These are phyloP conservation scores for Liposcelis brunnea DNA, from an alignment of 2,888 invertebrate species.

Conservation along the genomic window DNA sequence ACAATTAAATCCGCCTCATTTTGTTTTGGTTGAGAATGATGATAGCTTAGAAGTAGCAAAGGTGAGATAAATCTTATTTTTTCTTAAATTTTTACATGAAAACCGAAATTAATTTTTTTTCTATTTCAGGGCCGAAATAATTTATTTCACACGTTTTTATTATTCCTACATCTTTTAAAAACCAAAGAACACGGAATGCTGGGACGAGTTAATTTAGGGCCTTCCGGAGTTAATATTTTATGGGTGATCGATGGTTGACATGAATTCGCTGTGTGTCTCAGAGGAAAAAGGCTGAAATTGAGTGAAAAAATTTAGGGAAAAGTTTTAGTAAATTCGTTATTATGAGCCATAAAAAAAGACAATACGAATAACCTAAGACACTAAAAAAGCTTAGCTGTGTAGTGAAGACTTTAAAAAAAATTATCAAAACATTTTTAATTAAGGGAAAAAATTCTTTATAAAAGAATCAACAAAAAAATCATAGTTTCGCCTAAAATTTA, in stretches of 20 bases:
- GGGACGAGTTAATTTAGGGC: constrained; percentile 58
- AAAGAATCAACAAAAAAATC: too few species aligned
- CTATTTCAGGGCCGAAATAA: constrained; percentile 63
- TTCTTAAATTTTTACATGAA: neutral
- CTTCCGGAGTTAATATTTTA: constrained; percentile 67
- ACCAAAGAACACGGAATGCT: constrained; percentile 54
- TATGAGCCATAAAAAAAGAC: too few species aligned
- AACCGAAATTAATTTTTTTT: neutral
- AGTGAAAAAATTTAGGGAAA: constrained; percentile 1
- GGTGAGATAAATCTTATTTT: constrained; percentile 25
- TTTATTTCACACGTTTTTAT: constrained; percentile 67
- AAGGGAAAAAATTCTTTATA: too few species aligned
- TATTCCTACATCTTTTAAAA: constrained; percentile 62
- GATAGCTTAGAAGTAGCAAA: constrained; percentile 49
- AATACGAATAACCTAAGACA: too few species aligned
- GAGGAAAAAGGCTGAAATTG: neutral
- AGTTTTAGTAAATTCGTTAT: constrained; percentile 6
- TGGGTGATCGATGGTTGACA: constrained; percentile 47
- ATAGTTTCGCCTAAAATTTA: too few species aligned
- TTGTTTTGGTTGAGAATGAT: constrained; percentile 44
- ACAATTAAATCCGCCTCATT: constrained; percentile 50
- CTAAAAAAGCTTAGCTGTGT: too few species aligned
- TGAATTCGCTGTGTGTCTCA: constrained; percentile 20
- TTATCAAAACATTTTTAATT: too few species aligned
- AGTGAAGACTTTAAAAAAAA: too few species aligned